Evolutionary conservation across 1,140 invertebrate genomes (phyloP).

Genomic region (Drosophila pachea): DNA sequence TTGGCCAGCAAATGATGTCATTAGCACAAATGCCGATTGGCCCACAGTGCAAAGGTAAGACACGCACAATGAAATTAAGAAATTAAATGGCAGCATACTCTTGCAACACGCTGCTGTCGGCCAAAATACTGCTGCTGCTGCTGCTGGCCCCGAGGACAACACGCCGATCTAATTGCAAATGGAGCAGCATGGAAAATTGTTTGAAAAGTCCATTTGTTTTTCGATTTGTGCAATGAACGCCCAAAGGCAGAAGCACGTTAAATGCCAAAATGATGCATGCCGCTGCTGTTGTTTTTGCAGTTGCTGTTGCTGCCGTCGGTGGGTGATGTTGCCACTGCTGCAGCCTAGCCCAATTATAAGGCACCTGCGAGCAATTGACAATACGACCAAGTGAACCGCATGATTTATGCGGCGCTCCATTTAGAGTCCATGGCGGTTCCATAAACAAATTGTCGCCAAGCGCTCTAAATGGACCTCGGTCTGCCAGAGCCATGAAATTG

Average conservation of each 20-base stretch:
- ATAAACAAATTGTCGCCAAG: slow-evolving; percentile 75
- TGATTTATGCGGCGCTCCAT: slow-evolving; percentile 72
- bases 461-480: slow-evolving; percentile 65
- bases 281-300: slow-evolving; percentile 8
- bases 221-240: slow-evolving; percentile 26
- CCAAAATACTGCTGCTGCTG: slow-evolving; percentile 24
- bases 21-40: slow-evolving; percentile 43
- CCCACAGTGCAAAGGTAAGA: slow-evolving; percentile 38
- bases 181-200: slow-evolving; percentile 52
- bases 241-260: slow-evolving; percentile 31
- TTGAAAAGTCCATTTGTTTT: slow-evolving; percentile 47
- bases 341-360: slow-evolving; percentile 59
- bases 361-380: slow-evolving; percentile 61
- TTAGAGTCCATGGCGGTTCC: slow-evolving; percentile 72
- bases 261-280: slow-evolving; percentile 25
- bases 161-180: slow-evolving; percentile 70
- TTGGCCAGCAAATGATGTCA: slow-evolving; percentile 64
- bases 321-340: slow-evolving; percentile 2
- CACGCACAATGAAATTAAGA: slow-evolving; percentile 68
- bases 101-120: slow-evolving; percentile 61
- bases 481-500: slow-evolving; percentile 62
- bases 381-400: slow-evolving; percentile 53
- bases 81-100: slow-evolving; percentile 61
- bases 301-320: slow-evolving; percentile 9
- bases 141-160: slow-evolving; percentile 44